phyloP scores from a whole-genome alignment of 2,888 invertebrate genomes.

The Lochmaea crataegi region DNA sequence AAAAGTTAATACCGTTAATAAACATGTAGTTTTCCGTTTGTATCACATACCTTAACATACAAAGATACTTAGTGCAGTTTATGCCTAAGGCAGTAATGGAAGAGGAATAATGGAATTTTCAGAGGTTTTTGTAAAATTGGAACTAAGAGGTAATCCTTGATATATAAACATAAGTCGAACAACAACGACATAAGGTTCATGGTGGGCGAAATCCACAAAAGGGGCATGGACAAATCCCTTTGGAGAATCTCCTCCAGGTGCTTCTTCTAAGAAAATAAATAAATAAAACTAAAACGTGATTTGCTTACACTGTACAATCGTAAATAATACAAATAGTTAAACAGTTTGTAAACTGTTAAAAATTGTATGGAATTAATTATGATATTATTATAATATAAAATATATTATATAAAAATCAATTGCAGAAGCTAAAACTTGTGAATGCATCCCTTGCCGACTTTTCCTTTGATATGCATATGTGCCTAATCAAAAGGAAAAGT shows the following conservation, averaged over 20 bases:
- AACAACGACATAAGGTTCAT: conserved; percentile 60
- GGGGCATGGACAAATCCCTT: conserved; percentile 58
- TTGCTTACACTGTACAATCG: background rate
- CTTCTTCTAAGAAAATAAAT: conserved; percentile 60
- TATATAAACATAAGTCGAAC: conserved; percentile 60
- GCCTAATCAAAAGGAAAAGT: no score
- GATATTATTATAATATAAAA: no score
- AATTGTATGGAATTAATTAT: background rate
- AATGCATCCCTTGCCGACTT: no score
- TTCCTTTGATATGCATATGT: no score
- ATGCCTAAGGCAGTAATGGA: conserved; percentile 63
- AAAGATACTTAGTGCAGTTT: conserved; percentile 58
- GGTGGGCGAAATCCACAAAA: conserved; percentile 61
- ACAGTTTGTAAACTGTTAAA: background rate
- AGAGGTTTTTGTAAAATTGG: conserved; percentile 60
- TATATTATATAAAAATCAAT: no score
- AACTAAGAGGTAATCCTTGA: conserved; percentile 61
- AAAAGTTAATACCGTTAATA: background rate
- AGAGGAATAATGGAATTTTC: conserved; percentile 60
- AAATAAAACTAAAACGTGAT: conserved; percentile 57
- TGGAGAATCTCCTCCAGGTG: conserved; percentile 59
- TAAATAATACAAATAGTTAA: background rate
- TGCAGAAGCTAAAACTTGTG: no score
- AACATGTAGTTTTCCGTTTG: background rate
- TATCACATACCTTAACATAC: conserved; percentile 23